Evolutionary conservation across 2,113 vertebrate genomes (phyloP).

Genomic region (Arizona elegans): DNA sequence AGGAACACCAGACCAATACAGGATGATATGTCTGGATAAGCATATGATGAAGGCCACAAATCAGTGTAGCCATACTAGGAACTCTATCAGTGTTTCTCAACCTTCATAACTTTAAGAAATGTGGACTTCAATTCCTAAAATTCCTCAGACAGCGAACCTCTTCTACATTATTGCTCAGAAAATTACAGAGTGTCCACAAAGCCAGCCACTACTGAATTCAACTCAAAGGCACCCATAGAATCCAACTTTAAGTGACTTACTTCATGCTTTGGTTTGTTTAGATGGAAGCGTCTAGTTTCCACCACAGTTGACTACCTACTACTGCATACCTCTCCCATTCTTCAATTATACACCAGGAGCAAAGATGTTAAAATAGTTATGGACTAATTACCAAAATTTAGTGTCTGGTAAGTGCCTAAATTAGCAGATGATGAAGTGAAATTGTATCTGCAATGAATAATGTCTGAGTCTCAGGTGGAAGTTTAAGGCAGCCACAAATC

Average conservation of each 20-base stretch:
- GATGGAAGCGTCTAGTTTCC: background rate
- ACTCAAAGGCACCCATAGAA: background rate
- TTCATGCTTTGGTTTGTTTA: background rate
- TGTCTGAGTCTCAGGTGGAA: background rate
- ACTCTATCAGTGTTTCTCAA: background rate
- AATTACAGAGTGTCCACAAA: background rate
- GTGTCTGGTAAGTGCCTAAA: background rate
- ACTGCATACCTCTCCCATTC: background rate
- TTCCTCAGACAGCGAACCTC: background rate
- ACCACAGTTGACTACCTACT: background rate
- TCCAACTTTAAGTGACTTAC: background rate
- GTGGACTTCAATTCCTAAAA: background rate
- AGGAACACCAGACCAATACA: background rate
- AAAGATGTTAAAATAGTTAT: background rate
- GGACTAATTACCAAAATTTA: background rate
- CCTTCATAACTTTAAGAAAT: background rate
- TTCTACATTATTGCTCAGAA: background rate
- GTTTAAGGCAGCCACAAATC: background rate
- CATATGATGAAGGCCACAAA: background rate
- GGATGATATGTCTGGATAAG: background rate
- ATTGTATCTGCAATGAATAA: background rate
- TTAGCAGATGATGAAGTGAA: background rate
- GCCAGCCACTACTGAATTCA: background rate
- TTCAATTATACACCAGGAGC: background rate
- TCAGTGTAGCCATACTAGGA: background rate